Percentiles rank a stretch among this genome's conserved stretches.
Conservation (phyloP, 2,113 vertebrate species). For the Zosterops hypoxanthus region DNA sequence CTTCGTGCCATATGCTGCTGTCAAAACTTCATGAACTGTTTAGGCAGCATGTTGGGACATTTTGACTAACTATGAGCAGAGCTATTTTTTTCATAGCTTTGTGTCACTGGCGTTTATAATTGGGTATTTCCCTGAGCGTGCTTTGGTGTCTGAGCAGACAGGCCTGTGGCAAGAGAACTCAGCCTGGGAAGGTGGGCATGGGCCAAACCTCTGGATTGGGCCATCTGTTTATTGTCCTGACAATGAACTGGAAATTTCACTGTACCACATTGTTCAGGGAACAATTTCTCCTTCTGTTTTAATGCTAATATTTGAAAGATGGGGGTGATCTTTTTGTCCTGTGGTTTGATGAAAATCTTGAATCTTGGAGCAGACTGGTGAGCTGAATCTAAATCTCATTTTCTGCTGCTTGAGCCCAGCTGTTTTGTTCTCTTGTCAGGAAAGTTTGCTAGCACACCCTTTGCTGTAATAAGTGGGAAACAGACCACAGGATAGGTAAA, state of each 20-base stretch:
- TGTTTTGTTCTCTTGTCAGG: neutral
- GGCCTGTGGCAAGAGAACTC: neutral
- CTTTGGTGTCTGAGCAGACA: neutral
- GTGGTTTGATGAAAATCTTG: neutral
- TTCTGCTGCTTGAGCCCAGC: neutral
- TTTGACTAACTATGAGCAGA: conserved; percentile 53
- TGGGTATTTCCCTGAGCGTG: conserved; percentile 8
- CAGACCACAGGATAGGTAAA: conserved; percentile 85
- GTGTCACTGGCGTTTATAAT: neutral
- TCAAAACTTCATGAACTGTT: conserved; percentile 68
- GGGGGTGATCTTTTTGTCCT: neutral
- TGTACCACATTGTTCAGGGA: rapidly evolving
- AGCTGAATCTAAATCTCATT: neutral
- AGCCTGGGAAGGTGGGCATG: neutral
- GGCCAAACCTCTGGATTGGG: neutral
- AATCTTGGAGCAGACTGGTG: neutral
- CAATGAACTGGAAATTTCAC: neutral
- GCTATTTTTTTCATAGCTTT: conserved; percentile 33
- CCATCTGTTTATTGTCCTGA: rapidly evolving
- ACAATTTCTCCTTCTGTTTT: neutral
- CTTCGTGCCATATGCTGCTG: conserved; percentile 66
- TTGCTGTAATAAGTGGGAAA: conserved; percentile 66
- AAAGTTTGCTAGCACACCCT: neutral
- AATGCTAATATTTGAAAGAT: neutral
- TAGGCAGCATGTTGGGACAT: conserved; percentile 65